Evolutionary conservation across 2,113 vertebrate species (phyloP).

Genomic region (Clarias macrocephalus): DNA sequence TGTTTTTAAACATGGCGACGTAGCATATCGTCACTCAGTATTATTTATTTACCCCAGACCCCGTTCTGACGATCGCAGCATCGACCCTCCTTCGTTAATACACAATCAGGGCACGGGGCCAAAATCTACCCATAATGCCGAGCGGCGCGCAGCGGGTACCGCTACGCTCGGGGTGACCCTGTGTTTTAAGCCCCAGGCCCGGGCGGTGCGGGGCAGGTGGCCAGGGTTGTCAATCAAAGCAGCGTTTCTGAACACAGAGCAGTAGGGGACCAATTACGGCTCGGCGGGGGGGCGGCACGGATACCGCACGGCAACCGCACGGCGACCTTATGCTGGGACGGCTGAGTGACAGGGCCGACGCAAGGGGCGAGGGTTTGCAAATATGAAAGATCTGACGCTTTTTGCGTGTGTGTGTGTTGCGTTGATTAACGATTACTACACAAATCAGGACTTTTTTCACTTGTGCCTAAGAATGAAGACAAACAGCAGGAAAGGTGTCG

Average conservation of each 20-base stretch:
- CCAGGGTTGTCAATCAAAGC: conserved; percentile 55
- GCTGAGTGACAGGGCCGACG: conserved; percentile 46
- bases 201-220: conserved; percentile 51
- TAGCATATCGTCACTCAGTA: background rate
- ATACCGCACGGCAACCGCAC: conserved; percentile 30
- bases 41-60: background rate
- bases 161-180: conserved; percentile 24
- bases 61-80: background rate
- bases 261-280: conserved; percentile 56
- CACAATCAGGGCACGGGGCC: conserved; percentile 42
- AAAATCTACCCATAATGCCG: conserved; percentile 30
- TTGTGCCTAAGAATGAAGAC: background rate
- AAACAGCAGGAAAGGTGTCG: background rate
- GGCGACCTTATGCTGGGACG: conserved; percentile 51
- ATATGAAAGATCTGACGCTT: conserved; percentile 19
- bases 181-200: conserved; percentile 14
- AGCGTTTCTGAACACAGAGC: conserved; percentile 26
- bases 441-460: background rate
- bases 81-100: background rate
- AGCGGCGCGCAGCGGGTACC: conserved; percentile 27
- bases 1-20: background rate
- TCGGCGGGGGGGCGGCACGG: conserved; percentile 55
- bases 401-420: conserved; percentile 51
- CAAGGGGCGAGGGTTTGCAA: conserved; percentile 36
- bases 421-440: conserved; percentile 33